These are phyloP conservation scores for Dermatophagoides farinae DNA, from an alignment of 1,140 invertebrate species.

Conservation along the genomic window DNA sequence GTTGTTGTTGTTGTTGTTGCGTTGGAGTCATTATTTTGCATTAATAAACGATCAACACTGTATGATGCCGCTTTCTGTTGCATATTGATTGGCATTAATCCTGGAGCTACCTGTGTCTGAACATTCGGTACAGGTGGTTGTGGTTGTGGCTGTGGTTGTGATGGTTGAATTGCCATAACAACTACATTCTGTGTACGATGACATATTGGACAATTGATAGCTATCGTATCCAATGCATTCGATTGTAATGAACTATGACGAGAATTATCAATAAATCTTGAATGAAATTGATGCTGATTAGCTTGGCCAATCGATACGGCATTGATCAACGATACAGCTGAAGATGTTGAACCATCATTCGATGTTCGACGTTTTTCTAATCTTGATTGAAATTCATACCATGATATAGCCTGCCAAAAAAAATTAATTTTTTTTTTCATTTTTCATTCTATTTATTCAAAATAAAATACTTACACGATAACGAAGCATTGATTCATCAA, in stretches of 20 bases:
- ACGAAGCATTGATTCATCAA: conserved; percentile 35
- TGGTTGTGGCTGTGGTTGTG: too few relatives aligned
- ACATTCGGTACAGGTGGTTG: too few relatives aligned
- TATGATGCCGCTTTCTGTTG: too few relatives aligned
- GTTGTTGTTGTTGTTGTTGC: background rate
- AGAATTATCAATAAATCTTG: background rate
- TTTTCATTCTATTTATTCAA: background rate
- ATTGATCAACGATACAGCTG: conserved; percentile 8
- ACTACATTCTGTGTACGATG: too few relatives aligned
- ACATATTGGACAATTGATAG: background rate
- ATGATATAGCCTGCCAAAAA: conserved; percentile 25
- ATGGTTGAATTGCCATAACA: too few relatives aligned
- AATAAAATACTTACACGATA: conserved; percentile 29
- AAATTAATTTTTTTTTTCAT: background rate
- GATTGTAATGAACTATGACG: background rate
- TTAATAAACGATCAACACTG: too few relatives aligned
- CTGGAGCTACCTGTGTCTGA: too few relatives aligned
- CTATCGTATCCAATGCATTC: background rate
- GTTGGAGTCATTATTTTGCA: background rate
- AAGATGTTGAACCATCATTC: conserved; percentile 9
- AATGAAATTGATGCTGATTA: background rate
- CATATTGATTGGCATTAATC: too few relatives aligned
- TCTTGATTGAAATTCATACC: conserved; percentile 27
- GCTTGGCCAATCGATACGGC: conserved; percentile 4
- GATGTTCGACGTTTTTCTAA: conserved; percentile 18